phyloP scores from a whole-genome alignment of 2,888 invertebrate genomes.

The Acronicta psi region DNA sequence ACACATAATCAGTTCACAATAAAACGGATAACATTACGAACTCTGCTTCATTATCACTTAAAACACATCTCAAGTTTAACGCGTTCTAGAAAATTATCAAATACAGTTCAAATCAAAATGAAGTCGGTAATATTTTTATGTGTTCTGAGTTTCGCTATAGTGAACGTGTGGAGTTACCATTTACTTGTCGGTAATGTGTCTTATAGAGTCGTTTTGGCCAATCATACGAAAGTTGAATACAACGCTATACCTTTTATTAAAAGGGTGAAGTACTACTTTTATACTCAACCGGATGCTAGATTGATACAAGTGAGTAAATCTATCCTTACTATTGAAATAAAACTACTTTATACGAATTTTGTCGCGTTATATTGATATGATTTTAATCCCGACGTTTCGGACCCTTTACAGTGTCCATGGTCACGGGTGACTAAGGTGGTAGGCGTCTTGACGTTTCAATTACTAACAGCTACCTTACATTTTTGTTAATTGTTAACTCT shows the following conservation, averaged over 20 bases:
- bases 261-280: conserved; percentile 77
- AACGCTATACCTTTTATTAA: conserved; percentile 77
- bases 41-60: conserved; percentile 16
- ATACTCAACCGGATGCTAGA: conserved; percentile 59
- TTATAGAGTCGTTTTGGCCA: conserved; percentile 22
- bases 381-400: no score
- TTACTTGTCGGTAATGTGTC: conserved; percentile 46
- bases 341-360: no score
- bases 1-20: conserved; percentile 27
- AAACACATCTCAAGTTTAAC: background rate
- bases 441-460: no score
- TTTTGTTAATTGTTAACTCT: no score
- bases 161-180: conserved; percentile 18
- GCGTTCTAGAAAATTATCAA: conserved; percentile 1
- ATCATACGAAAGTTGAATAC: conserved; percentile 67
- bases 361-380: no score
- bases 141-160: background rate
- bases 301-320: conserved; percentile 66
- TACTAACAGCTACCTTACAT: no score
- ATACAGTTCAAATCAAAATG: conserved; percentile 22
- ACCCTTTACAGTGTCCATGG: no score
- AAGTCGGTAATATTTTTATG: conserved; percentile 20
- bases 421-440: no score
- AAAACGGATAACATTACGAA: conserved; percentile 43
- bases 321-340: no score